A percentile compares a stretch with the other conserved stretches of the same genome.
Evolutionary conservation across 2,797 vertebrate species (phyloP).

Genomic region (Pseudopleuronectes americanus): DNA sequence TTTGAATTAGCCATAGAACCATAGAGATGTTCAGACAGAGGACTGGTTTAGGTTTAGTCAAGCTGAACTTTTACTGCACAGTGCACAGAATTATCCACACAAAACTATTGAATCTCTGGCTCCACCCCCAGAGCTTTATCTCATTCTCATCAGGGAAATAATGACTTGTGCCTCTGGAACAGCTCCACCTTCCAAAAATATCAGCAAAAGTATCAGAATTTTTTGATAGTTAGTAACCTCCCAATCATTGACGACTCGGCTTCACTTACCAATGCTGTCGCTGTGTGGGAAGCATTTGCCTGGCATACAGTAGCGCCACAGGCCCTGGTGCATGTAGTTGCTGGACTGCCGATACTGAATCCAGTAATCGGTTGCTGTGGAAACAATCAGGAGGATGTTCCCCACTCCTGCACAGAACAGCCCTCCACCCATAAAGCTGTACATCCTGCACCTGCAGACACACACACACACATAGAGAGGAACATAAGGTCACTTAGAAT

Average conservation of each 20-base stretch:
- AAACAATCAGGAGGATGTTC: slow-evolving; percentile 86
- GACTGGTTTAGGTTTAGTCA: no score
- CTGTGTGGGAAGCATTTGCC: slow-evolving; percentile 81
- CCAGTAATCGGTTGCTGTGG: slow-evolving; percentile 88
- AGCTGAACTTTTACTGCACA: no score
- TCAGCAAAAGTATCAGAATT: not conserved
- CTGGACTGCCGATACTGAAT: slow-evolving; percentile 83
- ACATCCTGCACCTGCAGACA: slow-evolving; percentile 82
- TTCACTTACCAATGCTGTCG: slow-evolving; percentile 75
- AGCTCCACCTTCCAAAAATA: not conserved
- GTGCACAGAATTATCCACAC: no score
- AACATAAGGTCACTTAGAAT: slow-evolving; percentile 70
- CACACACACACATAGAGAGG: slow-evolving; percentile 40
- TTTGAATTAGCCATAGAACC: no score
- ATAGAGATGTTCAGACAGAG: not conserved
- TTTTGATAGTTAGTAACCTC: not conserved
- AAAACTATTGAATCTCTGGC: not conserved
- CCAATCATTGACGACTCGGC: not conserved
- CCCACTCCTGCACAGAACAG: slow-evolving; percentile 84
- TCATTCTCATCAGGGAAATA: not conserved
- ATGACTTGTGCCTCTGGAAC: not conserved
- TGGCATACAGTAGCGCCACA: slow-evolving; percentile 81
- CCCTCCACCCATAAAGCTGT: slow-evolving; percentile 86
- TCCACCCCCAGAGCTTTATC: not conserved
- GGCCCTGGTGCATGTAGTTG: slow-evolving; percentile 83